Conservation (phyloP, 2,888 invertebrate species). For the Drosophila tripunctata region DNA sequence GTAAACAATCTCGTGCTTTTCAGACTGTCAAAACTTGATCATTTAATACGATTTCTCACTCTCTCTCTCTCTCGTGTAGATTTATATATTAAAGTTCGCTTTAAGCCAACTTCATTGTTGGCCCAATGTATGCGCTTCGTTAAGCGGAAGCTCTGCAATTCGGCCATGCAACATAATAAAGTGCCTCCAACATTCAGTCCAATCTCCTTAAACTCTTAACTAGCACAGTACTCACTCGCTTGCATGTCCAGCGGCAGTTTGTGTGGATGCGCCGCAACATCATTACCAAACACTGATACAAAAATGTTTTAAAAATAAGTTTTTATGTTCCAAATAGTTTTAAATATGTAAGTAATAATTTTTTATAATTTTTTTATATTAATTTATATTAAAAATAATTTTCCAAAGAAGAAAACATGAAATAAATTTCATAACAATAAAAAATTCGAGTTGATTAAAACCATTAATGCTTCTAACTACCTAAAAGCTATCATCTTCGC, state of each 20-base stretch:
- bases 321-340: no score
- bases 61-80: no score
- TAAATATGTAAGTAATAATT: no score
- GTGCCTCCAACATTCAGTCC: constrained; percentile 25
- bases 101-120: constrained; percentile 25
- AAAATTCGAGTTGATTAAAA: no score
- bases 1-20: neutral
- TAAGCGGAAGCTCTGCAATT: constrained; percentile 68
- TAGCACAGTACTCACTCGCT: constrained; percentile 24
- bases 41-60: neutral
- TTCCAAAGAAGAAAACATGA: no score
- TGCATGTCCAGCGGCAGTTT: constrained; percentile 55
- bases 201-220: neutral
- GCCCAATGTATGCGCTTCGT: constrained; percentile 52
- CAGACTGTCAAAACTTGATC: neutral
- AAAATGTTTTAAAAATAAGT: no score
- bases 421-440: no score
- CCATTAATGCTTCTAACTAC: no score
- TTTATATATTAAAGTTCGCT: neutral
- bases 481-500: no score
- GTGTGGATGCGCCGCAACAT: constrained; percentile 32
- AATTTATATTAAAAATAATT: no score
- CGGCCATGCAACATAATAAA: constrained; percentile 73
- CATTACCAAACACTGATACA: no score
- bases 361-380: no score